These are phyloP conservation scores for Trissonchulus sp. DNA, from an alignment of 2,888 invertebrate species.

Conservation along the genomic window DNA sequence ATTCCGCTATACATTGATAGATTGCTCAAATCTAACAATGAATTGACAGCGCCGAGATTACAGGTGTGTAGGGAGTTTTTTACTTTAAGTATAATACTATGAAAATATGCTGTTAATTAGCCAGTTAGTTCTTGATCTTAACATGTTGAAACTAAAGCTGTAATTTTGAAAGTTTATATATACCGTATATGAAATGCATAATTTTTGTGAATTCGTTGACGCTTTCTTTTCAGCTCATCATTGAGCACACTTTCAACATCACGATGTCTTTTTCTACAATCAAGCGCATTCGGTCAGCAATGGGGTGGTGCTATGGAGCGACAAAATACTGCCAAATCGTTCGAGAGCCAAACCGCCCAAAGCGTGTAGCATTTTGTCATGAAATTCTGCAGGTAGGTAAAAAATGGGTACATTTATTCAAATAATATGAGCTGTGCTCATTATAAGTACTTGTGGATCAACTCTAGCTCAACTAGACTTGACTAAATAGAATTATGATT, in stretches of 20 bases:
- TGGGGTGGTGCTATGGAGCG: neutral
- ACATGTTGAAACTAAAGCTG: too few relatives aligned
- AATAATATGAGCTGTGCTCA: too few relatives aligned
- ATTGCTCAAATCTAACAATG: neutral
- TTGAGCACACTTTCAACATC: neutral
- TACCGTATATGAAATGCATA: neutral
- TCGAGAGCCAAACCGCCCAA: neutral
- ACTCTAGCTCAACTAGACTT: too few relatives aligned
- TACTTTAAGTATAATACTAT: too few relatives aligned
- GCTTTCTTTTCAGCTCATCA: neutral
- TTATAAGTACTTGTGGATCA: too few relatives aligned
- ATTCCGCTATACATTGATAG: neutral
- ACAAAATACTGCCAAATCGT: neutral
- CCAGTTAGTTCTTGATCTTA: too few relatives aligned
- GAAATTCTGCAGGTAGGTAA: too few relatives aligned
- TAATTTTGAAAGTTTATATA: too few relatives aligned
- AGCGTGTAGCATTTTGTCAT: neutral
- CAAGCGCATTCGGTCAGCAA: neutral
- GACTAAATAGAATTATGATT: too few relatives aligned
- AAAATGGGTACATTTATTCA: too few relatives aligned
- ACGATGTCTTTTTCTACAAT: neutral
- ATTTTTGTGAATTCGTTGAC: neutral
- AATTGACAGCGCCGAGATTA: neutral
- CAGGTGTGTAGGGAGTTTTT: neutral
- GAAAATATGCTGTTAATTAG: too few relatives aligned